Percentiles rank a stretch among this genome's conserved stretches.
These are phyloP conservation scores for Pygoscelis antarcticus DNA, from an alignment of 2,113 vertebrate genomes.

Conservation along the genomic window DNA sequence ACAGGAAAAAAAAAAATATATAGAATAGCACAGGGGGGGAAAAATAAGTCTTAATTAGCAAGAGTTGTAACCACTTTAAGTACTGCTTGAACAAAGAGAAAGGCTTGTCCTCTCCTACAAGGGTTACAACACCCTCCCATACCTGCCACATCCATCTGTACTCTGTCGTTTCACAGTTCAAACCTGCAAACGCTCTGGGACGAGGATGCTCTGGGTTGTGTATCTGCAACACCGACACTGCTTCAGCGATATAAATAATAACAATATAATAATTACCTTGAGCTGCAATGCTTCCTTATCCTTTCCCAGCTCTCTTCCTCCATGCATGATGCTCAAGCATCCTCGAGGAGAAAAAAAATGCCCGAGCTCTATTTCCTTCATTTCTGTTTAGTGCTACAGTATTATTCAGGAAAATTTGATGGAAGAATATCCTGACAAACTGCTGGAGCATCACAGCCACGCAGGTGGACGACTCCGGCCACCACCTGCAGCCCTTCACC, in stretches of 20 bases:
- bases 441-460: background rate
- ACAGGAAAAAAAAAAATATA: background rate
- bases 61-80: background rate
- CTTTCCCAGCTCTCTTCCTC: background rate
- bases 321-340: background rate
- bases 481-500: background rate
- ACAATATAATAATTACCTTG: background rate
- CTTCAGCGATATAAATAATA: background rate
- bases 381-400: background rate
- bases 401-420: rapidly evolving
- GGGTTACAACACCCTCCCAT: background rate
- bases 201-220: background rate
- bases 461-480: background rate
- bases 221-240: background rate
- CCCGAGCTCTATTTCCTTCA: background rate
- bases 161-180: background rate
- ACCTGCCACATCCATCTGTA: background rate
- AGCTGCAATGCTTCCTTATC: background rate
- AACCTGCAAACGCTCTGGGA: background rate
- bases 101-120: background rate
- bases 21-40: background rate
- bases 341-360: background rate
- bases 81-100: background rate
- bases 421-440: background rate
- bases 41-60: background rate